Conservation (phyloP, 2,113 vertebrate genomes). For the Petrocephalus zakoni region DNA sequence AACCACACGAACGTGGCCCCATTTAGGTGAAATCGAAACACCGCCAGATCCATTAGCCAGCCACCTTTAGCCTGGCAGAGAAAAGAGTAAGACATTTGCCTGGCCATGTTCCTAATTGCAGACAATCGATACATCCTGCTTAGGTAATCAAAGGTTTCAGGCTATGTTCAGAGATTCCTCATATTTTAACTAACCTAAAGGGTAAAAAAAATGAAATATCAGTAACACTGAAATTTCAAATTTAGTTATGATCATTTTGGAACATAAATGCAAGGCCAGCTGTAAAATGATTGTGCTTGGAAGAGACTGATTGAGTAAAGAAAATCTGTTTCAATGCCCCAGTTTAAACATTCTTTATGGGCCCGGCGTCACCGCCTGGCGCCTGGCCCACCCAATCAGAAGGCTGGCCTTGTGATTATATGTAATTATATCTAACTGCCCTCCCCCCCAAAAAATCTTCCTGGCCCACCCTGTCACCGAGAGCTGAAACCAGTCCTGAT, state of each 20-base stretch:
- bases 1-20: neutral
- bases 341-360: neutral
- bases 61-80: neutral
- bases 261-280: neutral
- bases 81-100: neutral
- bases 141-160: neutral
- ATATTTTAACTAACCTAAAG: neutral
- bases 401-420: no score
- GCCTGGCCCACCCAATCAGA: no score
- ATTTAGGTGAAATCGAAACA: neutral
- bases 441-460: no score
- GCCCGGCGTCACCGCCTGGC: no score
- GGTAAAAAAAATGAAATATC: neutral
- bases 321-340: neutral
- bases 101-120: neutral
- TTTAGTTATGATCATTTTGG: neutral
- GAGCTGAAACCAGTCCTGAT: no score
- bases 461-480: no score
- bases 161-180: neutral
- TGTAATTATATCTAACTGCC: no score
- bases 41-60: neutral
- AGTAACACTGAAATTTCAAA: neutral
- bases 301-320: neutral
- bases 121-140: neutral
- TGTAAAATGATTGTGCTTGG: neutral